A percentile compares a stretch with the other conserved stretches of the same genome.
Evolutionary conservation across 2,797 vertebrate species (phyloP).

Genomic region (Arctocebus calabarensis): DNA sequence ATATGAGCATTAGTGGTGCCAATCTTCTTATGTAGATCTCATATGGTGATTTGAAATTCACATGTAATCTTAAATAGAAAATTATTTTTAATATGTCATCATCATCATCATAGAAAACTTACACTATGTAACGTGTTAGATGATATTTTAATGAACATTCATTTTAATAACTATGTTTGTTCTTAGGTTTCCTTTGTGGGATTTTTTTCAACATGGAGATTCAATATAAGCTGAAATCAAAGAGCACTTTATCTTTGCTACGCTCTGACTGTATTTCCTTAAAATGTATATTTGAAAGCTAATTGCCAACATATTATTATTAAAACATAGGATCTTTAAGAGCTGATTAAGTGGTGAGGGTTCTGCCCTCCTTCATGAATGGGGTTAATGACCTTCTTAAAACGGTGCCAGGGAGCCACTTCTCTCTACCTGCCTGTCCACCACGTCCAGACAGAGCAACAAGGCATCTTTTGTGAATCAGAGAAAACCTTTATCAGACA

Average conservation of each 20-base stretch:
- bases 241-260: not conserved
- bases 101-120: not conserved
- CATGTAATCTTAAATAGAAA: not conserved
- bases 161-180: not conserved
- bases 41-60: not conserved
- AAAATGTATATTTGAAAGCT: not conserved
- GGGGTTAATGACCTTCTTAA: not conserved
- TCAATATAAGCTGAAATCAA: not conserved
- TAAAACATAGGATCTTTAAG: not conserved
- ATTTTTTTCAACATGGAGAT: not conserved
- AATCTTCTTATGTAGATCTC: not conserved
- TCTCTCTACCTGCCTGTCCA: not conserved
- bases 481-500: not conserved
- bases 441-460: not conserved
- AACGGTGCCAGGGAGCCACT: not conserved
- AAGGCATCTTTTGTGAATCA: not conserved
- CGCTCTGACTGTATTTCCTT: not conserved
- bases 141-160: not conserved
- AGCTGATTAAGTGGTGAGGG: not conserved
- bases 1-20: not conserved
- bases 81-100: not conserved
- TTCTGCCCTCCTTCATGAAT: too few relatives aligned
- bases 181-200: not conserved
- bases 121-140: not conserved
- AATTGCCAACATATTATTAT: not conserved